phyloP scores from a whole-genome alignment of 2,888 invertebrate genomes.

The Dione vanillae region DNA sequence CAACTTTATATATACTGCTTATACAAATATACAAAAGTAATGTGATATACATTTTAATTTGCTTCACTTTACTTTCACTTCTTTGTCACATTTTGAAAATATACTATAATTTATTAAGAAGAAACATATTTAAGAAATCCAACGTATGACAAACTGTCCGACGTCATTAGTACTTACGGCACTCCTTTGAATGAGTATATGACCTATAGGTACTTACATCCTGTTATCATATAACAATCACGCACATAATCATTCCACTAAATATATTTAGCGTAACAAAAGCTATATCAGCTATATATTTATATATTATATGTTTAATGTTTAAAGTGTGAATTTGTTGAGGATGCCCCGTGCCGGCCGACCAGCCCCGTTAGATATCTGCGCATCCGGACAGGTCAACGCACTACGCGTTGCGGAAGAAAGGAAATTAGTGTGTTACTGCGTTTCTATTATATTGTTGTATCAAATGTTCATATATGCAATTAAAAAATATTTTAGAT shows the following conservation, averaged over 20 bases:
- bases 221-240: slow-evolving; percentile 20
- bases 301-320: slow-evolving; percentile 26
- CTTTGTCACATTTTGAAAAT: no score
- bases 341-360: slow-evolving; percentile 45
- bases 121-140: background rate
- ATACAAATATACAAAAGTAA: no score
- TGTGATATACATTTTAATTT: no score
- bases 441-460: slow-evolving; percentile 23
- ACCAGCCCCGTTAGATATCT: slow-evolving; percentile 51
- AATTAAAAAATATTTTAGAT: no score
- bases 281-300: slow-evolving; percentile 17
- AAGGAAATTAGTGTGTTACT: slow-evolving; percentile 52
- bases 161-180: background rate
- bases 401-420: slow-evolving; percentile 50
- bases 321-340: slow-evolving; percentile 36
- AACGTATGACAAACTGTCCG: background rate
- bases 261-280: slow-evolving; percentile 31
- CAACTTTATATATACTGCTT: no score
- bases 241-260: slow-evolving; percentile 6
- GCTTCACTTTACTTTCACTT: no score
- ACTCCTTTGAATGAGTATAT: background rate
- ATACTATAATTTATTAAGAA: no score
- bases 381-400: slow-evolving; percentile 51
- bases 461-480: background rate
- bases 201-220: background rate